phyloP scores from a whole-genome alignment of 2,888 invertebrate species.

The Xylota sylvarum region DNA sequence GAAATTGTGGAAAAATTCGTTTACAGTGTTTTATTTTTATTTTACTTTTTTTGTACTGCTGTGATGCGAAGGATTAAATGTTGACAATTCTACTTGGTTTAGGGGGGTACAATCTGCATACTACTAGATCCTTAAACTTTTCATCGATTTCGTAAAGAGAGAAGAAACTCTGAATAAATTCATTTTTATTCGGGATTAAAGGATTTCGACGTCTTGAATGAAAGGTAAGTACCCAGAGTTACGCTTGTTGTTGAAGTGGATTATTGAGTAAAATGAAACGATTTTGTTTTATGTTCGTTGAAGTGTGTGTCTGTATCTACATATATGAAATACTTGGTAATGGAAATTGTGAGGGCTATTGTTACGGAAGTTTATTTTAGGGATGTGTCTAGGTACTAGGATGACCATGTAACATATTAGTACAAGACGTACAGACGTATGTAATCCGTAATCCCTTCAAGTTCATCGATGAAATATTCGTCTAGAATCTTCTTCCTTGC shows the following conservation, averaged over 20 bases:
- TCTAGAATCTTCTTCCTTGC: too few species aligned
- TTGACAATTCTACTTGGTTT: constrained; percentile 47
- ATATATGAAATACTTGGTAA: background rate
- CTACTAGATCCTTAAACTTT: constrained; percentile 41
- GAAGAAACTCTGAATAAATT: constrained; percentile 26
- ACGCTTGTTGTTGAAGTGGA: constrained; percentile 5
- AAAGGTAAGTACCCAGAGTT: constrained; percentile 50
- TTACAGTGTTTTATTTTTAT: constrained; percentile 11
- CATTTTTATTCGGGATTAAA: constrained; percentile 50
- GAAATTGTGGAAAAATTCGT: constrained; percentile 51
- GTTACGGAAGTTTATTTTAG: background rate
- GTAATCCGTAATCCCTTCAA: too few species aligned
- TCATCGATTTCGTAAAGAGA: constrained; percentile 45
- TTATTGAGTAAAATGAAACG: constrained; percentile 5
- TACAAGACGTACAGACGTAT: too few species aligned
- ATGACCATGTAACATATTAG: too few species aligned
- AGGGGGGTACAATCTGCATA: background rate
- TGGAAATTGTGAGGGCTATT: background rate
- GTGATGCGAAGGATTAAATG: constrained; percentile 54
- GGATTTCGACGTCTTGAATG: constrained; percentile 50
- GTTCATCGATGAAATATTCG: too few species aligned
- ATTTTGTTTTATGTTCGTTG: background rate
- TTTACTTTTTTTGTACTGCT: constrained; percentile 1
- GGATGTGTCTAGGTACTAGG: too few species aligned
- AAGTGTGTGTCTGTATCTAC: background rate